Conservation (phyloP, 2,113 vertebrate species). For the Osmerus eperlanus region DNA sequence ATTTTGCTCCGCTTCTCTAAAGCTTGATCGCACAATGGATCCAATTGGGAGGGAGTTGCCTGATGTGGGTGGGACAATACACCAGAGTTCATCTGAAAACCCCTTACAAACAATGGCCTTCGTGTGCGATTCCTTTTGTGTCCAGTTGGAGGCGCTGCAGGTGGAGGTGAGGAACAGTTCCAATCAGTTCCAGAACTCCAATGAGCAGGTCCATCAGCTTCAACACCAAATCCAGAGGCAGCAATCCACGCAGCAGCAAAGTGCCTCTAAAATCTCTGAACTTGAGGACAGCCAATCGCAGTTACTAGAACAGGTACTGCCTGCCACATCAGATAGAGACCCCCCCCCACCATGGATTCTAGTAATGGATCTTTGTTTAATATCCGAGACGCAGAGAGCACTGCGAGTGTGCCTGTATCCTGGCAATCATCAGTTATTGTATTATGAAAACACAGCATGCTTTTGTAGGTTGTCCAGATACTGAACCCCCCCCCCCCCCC, state of each 20-base stretch:
- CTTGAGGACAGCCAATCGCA: conserved; percentile 75
- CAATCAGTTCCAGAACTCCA: conserved; percentile 65
- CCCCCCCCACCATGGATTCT: too few relatives aligned
- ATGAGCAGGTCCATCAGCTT: conserved; percentile 70
- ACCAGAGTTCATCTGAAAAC: too few relatives aligned
- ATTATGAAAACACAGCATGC: conserved; percentile 22
- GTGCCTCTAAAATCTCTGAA: conserved; percentile 71
- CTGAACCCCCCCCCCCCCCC: background rate
- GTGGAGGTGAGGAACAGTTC: conserved; percentile 71
- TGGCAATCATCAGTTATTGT: background rate
- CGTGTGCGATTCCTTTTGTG: background rate
- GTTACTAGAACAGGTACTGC: conserved; percentile 76
- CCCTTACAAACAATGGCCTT: background rate
- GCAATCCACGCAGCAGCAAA: conserved; percentile 78
- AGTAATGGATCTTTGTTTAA: too few relatives aligned
- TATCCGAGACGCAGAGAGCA: background rate
- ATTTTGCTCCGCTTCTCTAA: too few relatives aligned
- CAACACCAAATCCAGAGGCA: conserved; percentile 75
- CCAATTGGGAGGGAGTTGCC: too few relatives aligned
- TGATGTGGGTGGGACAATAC: too few relatives aligned
- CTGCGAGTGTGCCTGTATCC: conserved; percentile 27
- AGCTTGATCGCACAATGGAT: too few relatives aligned
- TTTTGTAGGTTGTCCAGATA: conserved; percentile 12
- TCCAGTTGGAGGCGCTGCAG: conserved; percentile 73
- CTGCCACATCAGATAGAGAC: too few relatives aligned